A percentile compares a stretch with the other conserved stretches of the same genome.
Evolutionary conservation across 2,888 invertebrate species (phyloP).

Genomic region (Coenonympha glycerion): DNA sequence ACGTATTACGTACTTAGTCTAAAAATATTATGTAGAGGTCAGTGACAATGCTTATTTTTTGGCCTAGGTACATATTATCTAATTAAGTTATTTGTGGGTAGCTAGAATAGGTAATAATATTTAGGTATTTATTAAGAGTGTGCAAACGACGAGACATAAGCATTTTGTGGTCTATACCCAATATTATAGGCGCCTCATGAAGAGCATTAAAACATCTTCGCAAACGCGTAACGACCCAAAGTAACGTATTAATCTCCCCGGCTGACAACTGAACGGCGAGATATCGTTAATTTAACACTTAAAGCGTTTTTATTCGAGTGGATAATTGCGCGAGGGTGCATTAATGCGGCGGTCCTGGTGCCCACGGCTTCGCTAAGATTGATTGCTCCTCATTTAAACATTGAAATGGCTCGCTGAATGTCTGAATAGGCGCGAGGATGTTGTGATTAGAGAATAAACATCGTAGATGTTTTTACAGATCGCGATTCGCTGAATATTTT

Average conservation of each 20-base stretch:
- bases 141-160: too few relatives aligned
- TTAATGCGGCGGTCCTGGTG: conserved; percentile 68
- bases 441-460: conserved; percentile 57
- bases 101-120: too few relatives aligned
- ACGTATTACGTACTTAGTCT: too few relatives aligned
- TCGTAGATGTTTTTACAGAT: conserved; percentile 38
- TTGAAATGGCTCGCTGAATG: conserved; percentile 66
- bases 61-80: too few relatives aligned
- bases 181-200: background rate
- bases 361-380: conserved; percentile 66
- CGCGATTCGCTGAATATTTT: conserved; percentile 33
- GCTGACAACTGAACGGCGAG: conserved; percentile 62
- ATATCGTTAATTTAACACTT: conserved; percentile 75
- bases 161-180: too few relatives aligned
- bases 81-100: too few relatives aligned
- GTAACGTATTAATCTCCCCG: conserved; percentile 61
- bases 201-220: background rate
- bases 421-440: conserved; percentile 62
- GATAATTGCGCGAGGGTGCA: conserved; percentile 67
- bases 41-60: too few relatives aligned
- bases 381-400: conserved; percentile 65
- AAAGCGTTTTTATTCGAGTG: conserved; percentile 73
- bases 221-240: conserved; percentile 40
- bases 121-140: too few relatives aligned
- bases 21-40: too few relatives aligned